These are phyloP conservation scores for Troglohyphantes excavatus DNA, from an alignment of 2,888 invertebrate genomes.

Conservation along the genomic window DNA sequence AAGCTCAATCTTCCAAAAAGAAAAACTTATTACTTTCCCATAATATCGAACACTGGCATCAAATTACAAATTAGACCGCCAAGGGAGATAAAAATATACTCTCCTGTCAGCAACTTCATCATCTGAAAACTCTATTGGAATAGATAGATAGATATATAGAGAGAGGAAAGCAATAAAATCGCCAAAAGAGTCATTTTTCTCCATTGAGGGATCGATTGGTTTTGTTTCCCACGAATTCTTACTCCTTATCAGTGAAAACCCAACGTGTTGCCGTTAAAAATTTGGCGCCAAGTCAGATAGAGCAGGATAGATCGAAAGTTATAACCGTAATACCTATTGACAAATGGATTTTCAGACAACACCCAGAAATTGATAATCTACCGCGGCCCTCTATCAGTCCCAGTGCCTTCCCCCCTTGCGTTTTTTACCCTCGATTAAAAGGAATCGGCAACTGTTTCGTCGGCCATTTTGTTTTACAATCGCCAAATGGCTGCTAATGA, in stretches of 20 bases:
- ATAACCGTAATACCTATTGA: slow-evolving; percentile 75
- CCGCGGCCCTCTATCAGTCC: neutral
- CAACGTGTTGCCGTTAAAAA: slow-evolving; percentile 75
- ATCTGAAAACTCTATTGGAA: slow-evolving; percentile 75
- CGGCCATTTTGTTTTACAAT: slow-evolving; percentile 62
- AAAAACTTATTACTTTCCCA: slow-evolving; percentile 75
- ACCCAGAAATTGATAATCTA: slow-evolving; percentile 70
- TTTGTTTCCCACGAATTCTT: slow-evolving; percentile 73
- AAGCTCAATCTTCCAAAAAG: slow-evolving; percentile 31
- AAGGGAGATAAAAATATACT: slow-evolving; percentile 61
- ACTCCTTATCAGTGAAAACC: slow-evolving; percentile 67
- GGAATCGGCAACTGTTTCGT: slow-evolving; percentile 55
- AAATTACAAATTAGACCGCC: slow-evolving; percentile 74
- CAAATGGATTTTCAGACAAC: slow-evolving; percentile 75
- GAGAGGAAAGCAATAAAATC: slow-evolving; percentile 65
- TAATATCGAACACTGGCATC: slow-evolving; percentile 74
- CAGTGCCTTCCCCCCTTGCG: neutral
- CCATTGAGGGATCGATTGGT: slow-evolving; percentile 70
- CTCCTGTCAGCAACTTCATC: slow-evolving; percentile 74
- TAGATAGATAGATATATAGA: slow-evolving; percentile 67
- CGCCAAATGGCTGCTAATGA: slow-evolving; percentile 68
- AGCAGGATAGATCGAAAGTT: slow-evolving; percentile 71
- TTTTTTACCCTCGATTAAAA: slow-evolving; percentile 57
- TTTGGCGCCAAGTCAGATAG: slow-evolving; percentile 74
- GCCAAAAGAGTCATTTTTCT: slow-evolving; percentile 76